Base-by-base conservation (phyloP, 2,888 invertebrate species). In the Archips xylosteana region DNA sequence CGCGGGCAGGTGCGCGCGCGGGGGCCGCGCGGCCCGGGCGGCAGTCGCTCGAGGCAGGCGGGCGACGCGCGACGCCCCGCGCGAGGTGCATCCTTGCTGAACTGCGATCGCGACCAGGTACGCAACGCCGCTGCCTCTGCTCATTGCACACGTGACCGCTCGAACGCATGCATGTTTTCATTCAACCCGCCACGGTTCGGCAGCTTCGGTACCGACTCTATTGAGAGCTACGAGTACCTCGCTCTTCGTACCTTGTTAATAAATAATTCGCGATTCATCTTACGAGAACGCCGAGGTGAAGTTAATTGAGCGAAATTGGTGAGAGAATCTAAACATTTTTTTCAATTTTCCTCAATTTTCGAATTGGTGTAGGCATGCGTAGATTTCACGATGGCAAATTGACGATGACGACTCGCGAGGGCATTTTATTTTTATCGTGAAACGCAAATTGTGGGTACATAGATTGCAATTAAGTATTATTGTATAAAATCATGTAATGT, bases 21-120 rank as follows among this genome's bases (percentile, higher is more conserved):
- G 87, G 85, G 87, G 87, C 87, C 74, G 81, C 86, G 87, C 88
- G 89, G 87, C 92, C 92, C 91, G 92, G 92, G 91, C 92, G 92
- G 87, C 92, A 93, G 93, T 93, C 89, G 92, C 92, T 92, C 91
- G 85, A 85, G 85, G 83, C 88, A 88, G 88, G 92, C 92, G 90
- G 87, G 87, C 89, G 90, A 87, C 89, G 87, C 89, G 89, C 87
- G 91, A 90, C 89, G 91, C 89, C 87, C 84, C 85, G 85, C 84
- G 83, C 81, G 84, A 81, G 74, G 84, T 87, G 89, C 87, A 85
- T 79, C 87, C 85, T 84, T 87, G 89, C 89, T 88, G 82, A 84
- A 84, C 81, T 87, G 87, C 89, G 87, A 85, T 85, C 89, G 86
- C 85, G 82, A 86, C 77, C 84, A 86, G 86, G 83, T 86, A 88